Evolutionary conservation across 2,797 vertebrate species (phyloP), one percentile per base, ranked within the genome.

Genomic region (Balearica regulorum): DNA sequence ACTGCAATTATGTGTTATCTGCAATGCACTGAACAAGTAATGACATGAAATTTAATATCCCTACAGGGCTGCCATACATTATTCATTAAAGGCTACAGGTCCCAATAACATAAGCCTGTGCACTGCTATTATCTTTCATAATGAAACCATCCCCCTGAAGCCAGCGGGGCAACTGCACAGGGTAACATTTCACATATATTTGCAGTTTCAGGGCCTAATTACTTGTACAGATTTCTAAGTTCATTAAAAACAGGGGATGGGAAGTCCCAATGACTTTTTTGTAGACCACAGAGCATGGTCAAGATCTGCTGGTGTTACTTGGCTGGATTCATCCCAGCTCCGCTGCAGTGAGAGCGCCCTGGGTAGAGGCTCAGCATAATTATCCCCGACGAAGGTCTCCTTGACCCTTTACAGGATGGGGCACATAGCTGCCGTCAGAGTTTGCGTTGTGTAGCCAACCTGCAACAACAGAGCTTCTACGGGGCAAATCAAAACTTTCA

Each of bases 341-440:
- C 53, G 13, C 43, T 19, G 26, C 3, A 2, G 6, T 43, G 22
- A 19, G 11, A 65, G 24, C 4, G 6, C 49, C n/a, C 41, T 28
- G 33, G n/a, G 26, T 18, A 57, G 39, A 19, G n/a, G n/a, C n/a
- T n/a, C n/a, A n/a, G 22, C 20, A 3, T 24, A 35, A 33, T 10
- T 4, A 5, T 19, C 15, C 53, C 48, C 2, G 1, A 9, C 2
- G 0, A 60, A 51, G 26, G 13, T 73, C 48, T n/a, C 41, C 31
- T 8, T 11, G 39, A 55, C 25, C 26, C 33, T 62, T 33, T 25
- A 12, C 31, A 48, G 39, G 28, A 44, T 7, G 25, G 4, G 28
- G 9, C 35, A 44, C 13, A 7, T 1, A 41, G 58, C 35, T 77
- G 28, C 71, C 44, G 60, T 31, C 13, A 71, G 72, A 37, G 11